Evolutionary conservation across 1,140 invertebrate genomes (phyloP).

Genomic region (Lycorma delicatula): DNA sequence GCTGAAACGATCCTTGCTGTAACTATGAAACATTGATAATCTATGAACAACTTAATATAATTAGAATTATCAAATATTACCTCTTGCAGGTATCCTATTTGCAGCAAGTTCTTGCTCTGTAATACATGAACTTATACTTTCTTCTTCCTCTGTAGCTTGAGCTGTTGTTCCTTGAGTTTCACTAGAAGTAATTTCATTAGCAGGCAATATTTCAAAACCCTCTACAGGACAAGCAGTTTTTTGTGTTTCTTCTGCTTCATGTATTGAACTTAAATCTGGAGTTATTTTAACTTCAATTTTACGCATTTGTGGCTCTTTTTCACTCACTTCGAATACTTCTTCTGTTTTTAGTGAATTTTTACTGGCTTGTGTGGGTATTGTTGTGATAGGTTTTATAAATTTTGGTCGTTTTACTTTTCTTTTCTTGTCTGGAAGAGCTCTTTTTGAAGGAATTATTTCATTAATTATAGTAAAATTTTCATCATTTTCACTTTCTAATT

Average conservation of each 20-base stretch:
- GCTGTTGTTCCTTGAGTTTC: constrained; percentile 30
- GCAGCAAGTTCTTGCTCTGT: constrained; percentile 53
- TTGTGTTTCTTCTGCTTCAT: constrained; percentile 17
- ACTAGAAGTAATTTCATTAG: constrained; percentile 30
- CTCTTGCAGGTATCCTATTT: constrained; percentile 57
- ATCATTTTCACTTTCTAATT: constrained; percentile 65
- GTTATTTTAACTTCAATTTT: constrained; percentile 56
- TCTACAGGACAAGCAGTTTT: constrained; percentile 25
- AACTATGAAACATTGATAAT: too few relatives aligned
- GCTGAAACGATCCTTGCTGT: too few relatives aligned
- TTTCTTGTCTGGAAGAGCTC: constrained; percentile 44
- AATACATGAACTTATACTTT: constrained; percentile 44
- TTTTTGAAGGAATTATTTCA: constrained; percentile 45
- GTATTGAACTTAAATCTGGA: constrained; percentile 27
- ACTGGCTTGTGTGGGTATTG: constrained; percentile 36
- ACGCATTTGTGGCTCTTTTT: constrained; percentile 36
- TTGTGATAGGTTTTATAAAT: constrained; percentile 48
- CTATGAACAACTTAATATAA: too few relatives aligned
- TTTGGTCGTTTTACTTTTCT: constrained; percentile 54
- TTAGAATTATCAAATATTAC: constrained; percentile 36
- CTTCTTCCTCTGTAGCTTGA: constrained; percentile 21
- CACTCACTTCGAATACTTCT: constrained; percentile 52
- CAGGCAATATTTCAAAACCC: constrained; percentile 43
- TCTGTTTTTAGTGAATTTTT: constrained; percentile 44
- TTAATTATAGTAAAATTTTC: constrained; percentile 22